phyloP scores from a whole-genome alignment of 2,113 vertebrate genomes.

The Hemicordylus capensis region DNA sequence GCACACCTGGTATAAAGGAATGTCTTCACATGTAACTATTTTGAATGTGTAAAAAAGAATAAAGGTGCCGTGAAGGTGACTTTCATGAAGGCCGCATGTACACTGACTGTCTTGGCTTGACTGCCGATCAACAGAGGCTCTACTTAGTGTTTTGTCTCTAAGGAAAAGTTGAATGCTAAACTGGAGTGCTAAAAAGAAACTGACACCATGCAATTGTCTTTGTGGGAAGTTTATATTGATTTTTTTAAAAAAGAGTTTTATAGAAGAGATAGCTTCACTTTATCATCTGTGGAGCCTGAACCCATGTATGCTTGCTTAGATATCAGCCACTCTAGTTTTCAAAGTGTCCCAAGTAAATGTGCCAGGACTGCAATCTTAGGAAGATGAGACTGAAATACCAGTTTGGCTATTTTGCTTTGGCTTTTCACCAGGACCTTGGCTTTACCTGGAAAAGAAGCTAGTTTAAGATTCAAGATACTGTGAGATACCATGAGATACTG shows the following conservation, averaged over 20 bases:
- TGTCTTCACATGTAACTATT: neutral
- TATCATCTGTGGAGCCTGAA: neutral
- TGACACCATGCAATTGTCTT: neutral
- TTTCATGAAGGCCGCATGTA: slow-evolving; percentile 49
- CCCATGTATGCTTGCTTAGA: neutral
- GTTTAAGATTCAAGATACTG: too few species aligned
- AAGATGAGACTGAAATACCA: neutral
- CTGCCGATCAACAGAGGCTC: neutral
- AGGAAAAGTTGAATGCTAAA: neutral
- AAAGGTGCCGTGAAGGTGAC: neutral
- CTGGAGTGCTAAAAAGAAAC: neutral
- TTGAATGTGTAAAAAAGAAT: neutral
- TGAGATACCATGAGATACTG: too few species aligned
- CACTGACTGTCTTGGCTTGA: slow-evolving; percentile 11
- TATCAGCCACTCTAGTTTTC: neutral
- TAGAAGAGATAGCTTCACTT: neutral
- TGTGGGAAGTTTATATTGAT: too few species aligned
- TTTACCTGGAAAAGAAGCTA: neutral
- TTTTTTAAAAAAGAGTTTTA: too few species aligned
- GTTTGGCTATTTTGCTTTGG: neutral
- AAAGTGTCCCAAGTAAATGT: too few species aligned
- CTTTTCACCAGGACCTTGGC: neutral
- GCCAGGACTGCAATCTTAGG: neutral
- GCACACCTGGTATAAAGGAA: neutral
- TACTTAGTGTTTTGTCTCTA: rapidly evolving